Percentiles rank a stretch among this genome's conserved stretches.
Conservation (phyloP, 2,113 vertebrate genomes). For the Rhinogobius similis region DNA sequence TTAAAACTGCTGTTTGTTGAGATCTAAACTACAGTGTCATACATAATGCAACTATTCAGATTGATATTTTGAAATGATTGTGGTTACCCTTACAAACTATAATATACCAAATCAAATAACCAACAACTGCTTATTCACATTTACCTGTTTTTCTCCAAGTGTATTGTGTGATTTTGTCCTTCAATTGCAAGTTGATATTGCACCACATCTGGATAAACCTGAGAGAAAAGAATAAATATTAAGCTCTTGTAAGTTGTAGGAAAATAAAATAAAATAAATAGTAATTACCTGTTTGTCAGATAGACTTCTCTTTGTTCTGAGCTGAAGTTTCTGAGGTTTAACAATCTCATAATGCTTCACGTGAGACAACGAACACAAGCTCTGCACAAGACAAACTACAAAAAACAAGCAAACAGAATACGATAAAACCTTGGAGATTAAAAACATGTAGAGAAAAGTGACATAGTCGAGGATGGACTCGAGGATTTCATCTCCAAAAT, state of each 20-base stretch:
- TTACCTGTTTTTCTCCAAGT: constrained; percentile 79
- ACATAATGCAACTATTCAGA: no score
- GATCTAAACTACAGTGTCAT: no score
- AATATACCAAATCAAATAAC: not conserved
- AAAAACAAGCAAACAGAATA: not conserved
- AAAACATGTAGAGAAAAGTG: not conserved
- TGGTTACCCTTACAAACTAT: not conserved
- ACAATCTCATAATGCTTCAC: constrained; percentile 76
- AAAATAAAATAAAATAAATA: not conserved
- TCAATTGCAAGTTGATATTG: constrained; percentile 69
- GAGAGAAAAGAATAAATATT: constrained; percentile 5
- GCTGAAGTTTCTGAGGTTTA: constrained; percentile 65
- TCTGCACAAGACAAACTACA: constrained; percentile 39
- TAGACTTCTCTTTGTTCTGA: constrained; percentile 66
- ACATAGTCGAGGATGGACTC: no score
- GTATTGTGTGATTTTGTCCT: constrained; percentile 70
- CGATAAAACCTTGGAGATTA: not conserved
- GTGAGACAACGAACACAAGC: constrained; percentile 46
- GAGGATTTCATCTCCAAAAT: no score
- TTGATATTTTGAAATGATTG: not conserved
- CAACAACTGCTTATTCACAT: not conserved
- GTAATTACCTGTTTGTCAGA: constrained; percentile 56
- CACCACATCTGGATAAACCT: constrained; percentile 72
- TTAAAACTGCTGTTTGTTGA: no score
- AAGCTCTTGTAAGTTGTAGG: not conserved